Evolutionary conservation across 2,888 invertebrate species (phyloP).

Genomic region (Icerya purchasi): DNA sequence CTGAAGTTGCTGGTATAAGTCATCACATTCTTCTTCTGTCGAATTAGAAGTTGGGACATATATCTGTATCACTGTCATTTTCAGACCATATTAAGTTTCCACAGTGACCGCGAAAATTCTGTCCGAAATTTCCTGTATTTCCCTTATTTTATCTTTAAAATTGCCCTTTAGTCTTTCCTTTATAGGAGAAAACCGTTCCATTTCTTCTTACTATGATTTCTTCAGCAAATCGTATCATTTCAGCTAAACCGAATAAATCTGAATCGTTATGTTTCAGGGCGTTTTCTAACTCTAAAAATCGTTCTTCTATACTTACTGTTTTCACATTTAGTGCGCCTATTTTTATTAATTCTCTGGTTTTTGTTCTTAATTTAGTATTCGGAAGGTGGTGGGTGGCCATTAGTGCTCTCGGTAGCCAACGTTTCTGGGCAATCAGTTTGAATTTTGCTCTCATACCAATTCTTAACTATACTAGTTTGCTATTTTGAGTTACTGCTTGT

Average conservation of each 20-base stretch:
- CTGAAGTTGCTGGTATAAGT: not conserved
- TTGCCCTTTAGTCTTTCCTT: not conserved
- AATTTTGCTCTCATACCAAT: not conserved
- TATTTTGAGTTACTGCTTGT: too few relatives aligned
- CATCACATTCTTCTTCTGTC: not conserved
- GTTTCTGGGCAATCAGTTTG: not conserved
- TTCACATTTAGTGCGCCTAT: not conserved
- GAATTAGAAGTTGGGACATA: not conserved
- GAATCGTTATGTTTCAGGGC: not conserved
- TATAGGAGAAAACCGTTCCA: not conserved
- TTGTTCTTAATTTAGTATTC: not conserved
- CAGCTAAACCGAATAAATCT: not conserved
- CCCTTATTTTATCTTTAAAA: too few relatives aligned
- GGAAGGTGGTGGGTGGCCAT: not conserved
- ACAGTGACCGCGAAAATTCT: too few relatives aligned
- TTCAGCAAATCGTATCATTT: too few relatives aligned
- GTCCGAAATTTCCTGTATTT: too few relatives aligned
- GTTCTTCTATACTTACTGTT: not conserved
- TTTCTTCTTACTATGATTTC: not conserved
- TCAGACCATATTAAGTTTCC: too few relatives aligned
- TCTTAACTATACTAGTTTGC: not conserved
- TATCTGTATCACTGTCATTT: not conserved
- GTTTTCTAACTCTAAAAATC: not conserved
- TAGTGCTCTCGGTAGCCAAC: not conserved
- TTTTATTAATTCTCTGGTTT: not conserved